Evolutionary conservation across 2,797 vertebrate species (phyloP).

Genomic region (Takifugu ocellatus): DNA sequence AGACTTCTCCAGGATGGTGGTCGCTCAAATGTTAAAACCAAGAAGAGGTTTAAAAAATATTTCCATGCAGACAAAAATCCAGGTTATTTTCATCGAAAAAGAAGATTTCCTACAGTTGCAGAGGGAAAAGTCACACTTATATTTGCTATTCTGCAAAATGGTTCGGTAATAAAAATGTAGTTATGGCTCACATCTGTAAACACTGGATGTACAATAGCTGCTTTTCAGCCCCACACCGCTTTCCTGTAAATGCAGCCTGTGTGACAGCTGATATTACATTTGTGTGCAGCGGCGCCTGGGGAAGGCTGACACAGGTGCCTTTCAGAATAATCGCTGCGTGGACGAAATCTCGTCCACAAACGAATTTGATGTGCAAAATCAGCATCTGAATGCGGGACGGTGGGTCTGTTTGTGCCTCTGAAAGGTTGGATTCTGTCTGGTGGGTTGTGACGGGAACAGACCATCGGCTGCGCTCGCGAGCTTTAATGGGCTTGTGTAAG

Average conservation of each 20-base stretch:
- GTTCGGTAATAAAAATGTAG: too few relatives aligned
- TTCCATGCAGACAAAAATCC: too few relatives aligned
- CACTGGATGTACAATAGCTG: too few relatives aligned
- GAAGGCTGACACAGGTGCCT: slow-evolving; percentile 40
- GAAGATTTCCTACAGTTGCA: too few relatives aligned
- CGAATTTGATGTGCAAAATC: slow-evolving; percentile 17
- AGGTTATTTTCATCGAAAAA: too few relatives aligned
- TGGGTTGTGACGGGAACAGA: slow-evolving; percentile 12
- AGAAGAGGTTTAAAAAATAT: too few relatives aligned
- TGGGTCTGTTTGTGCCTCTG: slow-evolving; percentile 13
- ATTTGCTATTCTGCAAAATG: too few relatives aligned
- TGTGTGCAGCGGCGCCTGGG: slow-evolving; percentile 12
- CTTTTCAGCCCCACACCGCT: neutral
- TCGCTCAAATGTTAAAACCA: too few relatives aligned
- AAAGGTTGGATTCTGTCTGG: neutral
- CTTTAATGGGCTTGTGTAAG: slow-evolving; percentile 46
- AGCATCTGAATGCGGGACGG: slow-evolving; percentile 25
- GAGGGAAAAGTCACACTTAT: too few relatives aligned
- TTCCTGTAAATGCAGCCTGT: slow-evolving; percentile 1
- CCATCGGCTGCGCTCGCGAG: slow-evolving; percentile 17
- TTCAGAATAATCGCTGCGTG: slow-evolving; percentile 28
- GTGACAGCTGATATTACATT: slow-evolving; percentile 29
- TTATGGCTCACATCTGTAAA: too few relatives aligned
- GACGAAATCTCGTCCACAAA: slow-evolving; percentile 28
- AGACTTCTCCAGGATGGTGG: too few relatives aligned